Percentiles rank a stretch among this genome's conserved stretches.
These are phyloP conservation scores for Drosophila multiciliata DNA, from an alignment of 2,888 invertebrate genomes.

Conservation along the genomic window DNA sequence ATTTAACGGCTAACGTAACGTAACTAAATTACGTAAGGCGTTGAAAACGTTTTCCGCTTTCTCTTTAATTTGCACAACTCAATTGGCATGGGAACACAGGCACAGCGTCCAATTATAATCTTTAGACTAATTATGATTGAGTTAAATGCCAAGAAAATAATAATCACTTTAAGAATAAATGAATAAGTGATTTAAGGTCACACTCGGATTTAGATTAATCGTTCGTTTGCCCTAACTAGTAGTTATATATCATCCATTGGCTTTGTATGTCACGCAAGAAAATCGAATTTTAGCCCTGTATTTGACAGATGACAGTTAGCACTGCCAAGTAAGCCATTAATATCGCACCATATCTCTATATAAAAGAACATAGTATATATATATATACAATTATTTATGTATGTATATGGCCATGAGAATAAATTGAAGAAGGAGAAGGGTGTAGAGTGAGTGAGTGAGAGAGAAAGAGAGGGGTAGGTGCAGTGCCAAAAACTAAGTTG, in stretches of 20 bases:
- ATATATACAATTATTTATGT: slow-evolving; percentile 18
- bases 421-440: not conserved
- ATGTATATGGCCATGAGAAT: slow-evolving; percentile 43
- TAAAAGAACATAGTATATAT: not conserved
- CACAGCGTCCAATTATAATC: slow-evolving; percentile 17
- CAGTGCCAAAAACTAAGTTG: slow-evolving; percentile 48
- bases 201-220: slow-evolving; percentile 3
- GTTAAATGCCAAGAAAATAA: not conserved
- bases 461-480: slow-evolving; percentile 10
- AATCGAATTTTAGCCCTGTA: slow-evolving; percentile 12
- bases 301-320: slow-evolving; percentile 22
- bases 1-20: slow-evolving; percentile 59
- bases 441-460: not conserved
- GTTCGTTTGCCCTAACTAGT: not conserved
- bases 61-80: slow-evolving; percentile 19
- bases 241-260: not conserved
- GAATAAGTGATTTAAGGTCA: not conserved
- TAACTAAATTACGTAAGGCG: slow-evolving; percentile 62
- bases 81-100: slow-evolving; percentile 33
- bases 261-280: not conserved
- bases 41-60: slow-evolving; percentile 19
- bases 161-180: not conserved
- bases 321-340: slow-evolving; percentile 30
- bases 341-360: slow-evolving; percentile 11
- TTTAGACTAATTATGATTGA: slow-evolving; percentile 11